These are phyloP conservation scores for Palythoa grandiflora DNA, from an alignment of 92 coral and sea anemone species.

Conservation along the genomic window DNA sequence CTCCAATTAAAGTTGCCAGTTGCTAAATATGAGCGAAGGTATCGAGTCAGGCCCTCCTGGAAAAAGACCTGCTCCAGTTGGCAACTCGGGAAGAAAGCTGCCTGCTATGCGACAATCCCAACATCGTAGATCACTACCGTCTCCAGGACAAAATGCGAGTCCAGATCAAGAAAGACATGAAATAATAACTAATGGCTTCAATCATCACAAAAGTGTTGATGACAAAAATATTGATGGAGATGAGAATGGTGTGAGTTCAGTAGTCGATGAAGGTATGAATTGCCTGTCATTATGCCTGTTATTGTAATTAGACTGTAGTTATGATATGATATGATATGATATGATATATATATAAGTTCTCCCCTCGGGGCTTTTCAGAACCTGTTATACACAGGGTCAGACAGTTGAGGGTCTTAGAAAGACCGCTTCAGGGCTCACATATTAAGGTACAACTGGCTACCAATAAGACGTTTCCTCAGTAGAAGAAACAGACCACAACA, in stretches of 20 bases:
- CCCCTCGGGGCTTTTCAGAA: no score
- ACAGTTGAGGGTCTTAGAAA: no score
- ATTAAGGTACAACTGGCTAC: no score
- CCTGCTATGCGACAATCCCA: constrained; percentile 40
- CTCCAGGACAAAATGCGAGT: constrained; percentile 52
- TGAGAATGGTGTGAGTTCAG: background rate
- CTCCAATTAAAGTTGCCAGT: no score
- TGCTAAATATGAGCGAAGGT: constrained; percentile 17
- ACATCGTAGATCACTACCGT: constrained; percentile 71
- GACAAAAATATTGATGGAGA: constrained; percentile 18
- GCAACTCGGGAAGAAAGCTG: constrained; percentile 56
- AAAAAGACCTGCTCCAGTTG: constrained; percentile 66
- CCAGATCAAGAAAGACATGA: constrained; percentile 13
- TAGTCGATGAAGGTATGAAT: constrained; percentile 30
- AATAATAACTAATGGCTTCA: background rate
- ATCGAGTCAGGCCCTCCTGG: constrained; percentile 39
- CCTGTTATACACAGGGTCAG: no score
- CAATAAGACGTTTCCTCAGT: no score
- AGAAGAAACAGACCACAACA: no score
- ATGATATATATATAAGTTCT: no score
- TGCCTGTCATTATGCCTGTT: background rate
- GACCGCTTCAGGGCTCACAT: no score
- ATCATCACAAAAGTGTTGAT: background rate
- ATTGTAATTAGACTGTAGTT: no score
- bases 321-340: no score